Conservation (phyloP, 2,113 vertebrate species). For the Maccullochella peelii region DNA sequence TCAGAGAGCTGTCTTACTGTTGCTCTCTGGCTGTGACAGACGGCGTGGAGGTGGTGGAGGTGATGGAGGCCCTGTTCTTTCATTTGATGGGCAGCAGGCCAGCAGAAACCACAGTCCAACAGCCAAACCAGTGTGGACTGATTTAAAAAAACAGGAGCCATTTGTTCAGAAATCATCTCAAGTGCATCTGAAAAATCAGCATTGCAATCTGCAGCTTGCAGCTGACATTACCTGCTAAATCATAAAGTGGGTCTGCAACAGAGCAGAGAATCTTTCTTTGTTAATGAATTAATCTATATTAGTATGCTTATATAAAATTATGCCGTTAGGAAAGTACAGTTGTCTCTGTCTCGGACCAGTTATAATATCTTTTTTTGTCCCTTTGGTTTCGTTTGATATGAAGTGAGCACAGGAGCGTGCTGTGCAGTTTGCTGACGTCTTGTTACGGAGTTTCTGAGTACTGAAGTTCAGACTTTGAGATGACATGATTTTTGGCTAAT, state of each 20-base stretch:
- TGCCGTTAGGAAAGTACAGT: not conserved
- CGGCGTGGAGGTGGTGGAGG: not conserved
- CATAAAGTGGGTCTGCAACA: not conserved
- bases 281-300: not conserved
- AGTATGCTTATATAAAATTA: not conserved
- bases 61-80: conserved; percentile 19
- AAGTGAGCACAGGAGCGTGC: not conserved
- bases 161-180: not conserved
- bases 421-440: not conserved
- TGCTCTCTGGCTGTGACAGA: conserved; percentile 24
- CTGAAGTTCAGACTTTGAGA: not conserved
- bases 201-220: not conserved
- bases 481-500: not conserved
- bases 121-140: not conserved
- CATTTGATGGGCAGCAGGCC: conserved; percentile 48
- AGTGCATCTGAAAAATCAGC: not conserved
- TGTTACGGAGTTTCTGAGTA: not conserved
- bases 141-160: conserved; percentile 1
- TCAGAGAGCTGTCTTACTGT: not conserved
- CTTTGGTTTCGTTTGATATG: not conserved
- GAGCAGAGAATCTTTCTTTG: not conserved
- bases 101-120: not conserved
- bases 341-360: not conserved
- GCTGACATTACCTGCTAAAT: not conserved
- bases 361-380: not conserved